phyloP scores from a whole-genome alignment of 2,888 invertebrate genomes.

The Achlya flavicornis region DNA sequence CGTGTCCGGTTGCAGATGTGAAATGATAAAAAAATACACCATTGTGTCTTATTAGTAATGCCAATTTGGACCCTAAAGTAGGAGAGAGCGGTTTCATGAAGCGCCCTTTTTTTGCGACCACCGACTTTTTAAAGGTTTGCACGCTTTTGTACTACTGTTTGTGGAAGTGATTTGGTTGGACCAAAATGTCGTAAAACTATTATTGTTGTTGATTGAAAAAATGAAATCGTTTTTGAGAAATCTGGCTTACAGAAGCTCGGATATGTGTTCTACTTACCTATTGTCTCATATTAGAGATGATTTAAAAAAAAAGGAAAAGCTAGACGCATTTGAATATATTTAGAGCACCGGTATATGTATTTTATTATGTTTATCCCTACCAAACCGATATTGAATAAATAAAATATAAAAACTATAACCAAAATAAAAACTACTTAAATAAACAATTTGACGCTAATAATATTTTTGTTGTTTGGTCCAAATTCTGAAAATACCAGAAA shows the following conservation, averaged over 20 bases:
- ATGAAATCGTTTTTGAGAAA: neutral
- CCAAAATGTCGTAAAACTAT: neutral
- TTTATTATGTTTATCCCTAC: too few relatives aligned
- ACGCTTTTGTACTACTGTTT: conserved; percentile 23
- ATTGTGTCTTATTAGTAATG: conserved; percentile 32
- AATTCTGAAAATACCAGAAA: neutral
- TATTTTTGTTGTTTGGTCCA: too few relatives aligned
- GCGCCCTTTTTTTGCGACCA: conserved; percentile 36
- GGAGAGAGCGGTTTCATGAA: conserved; percentile 13
- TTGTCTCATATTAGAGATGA: too few relatives aligned
- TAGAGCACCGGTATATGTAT: too few relatives aligned
- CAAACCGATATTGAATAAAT: too few relatives aligned
- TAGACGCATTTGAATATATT: too few relatives aligned
- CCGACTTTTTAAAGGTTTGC: conserved; percentile 37
- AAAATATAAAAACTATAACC: too few relatives aligned
- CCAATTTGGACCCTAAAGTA: conserved; percentile 46
- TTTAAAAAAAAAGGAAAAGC: too few relatives aligned
- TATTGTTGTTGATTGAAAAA: neutral
- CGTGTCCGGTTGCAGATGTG: conserved; percentile 80
- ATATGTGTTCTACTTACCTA: neutral
- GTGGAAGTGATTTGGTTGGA: neutral
- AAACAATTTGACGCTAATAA: too few relatives aligned
- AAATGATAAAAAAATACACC: conserved; percentile 46
- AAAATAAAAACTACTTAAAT: too few relatives aligned
- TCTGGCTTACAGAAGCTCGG: neutral